phyloP scores from a whole-genome alignment of 2,113 vertebrate genomes.

The Microcebus griseorufus region DNA sequence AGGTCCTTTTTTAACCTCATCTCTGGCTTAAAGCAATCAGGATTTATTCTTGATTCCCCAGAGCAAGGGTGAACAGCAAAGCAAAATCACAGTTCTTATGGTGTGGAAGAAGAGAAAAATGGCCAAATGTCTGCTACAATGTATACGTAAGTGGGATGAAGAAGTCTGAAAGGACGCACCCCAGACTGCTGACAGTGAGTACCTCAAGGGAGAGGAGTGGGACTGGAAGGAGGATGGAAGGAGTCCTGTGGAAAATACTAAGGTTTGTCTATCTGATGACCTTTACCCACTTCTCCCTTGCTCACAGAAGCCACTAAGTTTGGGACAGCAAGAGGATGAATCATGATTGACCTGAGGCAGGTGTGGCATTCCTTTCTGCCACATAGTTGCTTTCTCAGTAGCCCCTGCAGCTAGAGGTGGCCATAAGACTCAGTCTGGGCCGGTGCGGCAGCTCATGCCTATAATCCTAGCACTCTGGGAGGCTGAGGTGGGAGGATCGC shows the following conservation, averaged over 20 bases:
- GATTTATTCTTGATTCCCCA: constrained; percentile 33
- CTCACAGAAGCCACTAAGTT: neutral
- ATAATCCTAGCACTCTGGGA: no score
- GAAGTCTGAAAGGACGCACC: neutral
- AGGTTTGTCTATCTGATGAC: neutral
- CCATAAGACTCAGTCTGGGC: neutral
- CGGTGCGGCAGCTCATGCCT: no score
- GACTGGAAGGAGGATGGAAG: neutral
- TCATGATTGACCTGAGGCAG: neutral
- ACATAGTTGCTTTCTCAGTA: neutral
- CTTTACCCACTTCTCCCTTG: neutral
- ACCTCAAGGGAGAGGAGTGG: neutral
- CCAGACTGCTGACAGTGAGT: neutral
- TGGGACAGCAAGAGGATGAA: neutral
- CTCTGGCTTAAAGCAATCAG: neutral
- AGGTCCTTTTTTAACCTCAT: neutral
- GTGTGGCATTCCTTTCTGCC: neutral
- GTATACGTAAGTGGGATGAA: neutral
- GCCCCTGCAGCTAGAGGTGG: neutral
- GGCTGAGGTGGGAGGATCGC: no score
- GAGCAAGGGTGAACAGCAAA: neutral
- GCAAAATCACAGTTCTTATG: neutral
- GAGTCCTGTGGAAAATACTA: neutral
- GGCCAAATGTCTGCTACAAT: neutral
- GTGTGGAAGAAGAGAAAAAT: neutral